These are phyloP conservation scores for Cotesia congregata DNA, from an alignment of 2,888 invertebrate species.

Conservation along the genomic window DNA sequence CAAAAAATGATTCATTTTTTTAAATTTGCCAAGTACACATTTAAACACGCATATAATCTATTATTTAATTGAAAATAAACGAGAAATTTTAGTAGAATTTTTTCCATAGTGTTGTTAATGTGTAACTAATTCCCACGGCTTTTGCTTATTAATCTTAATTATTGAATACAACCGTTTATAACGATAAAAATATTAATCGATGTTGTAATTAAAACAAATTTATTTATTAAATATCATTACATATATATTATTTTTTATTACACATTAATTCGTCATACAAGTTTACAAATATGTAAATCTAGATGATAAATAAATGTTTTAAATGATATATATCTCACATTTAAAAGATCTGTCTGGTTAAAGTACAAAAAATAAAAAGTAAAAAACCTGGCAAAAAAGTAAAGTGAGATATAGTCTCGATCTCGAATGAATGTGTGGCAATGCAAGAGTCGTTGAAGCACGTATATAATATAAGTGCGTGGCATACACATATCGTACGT, in stretches of 20 bases:
- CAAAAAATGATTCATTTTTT: too few relatives aligned
- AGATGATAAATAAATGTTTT: not conserved
- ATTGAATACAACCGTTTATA: too few relatives aligned
- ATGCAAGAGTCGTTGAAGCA: conserved; percentile 23
- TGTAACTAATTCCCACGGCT: too few relatives aligned
- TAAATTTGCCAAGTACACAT: too few relatives aligned
- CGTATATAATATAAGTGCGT: conserved; percentile 25
- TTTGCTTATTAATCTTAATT: too few relatives aligned
- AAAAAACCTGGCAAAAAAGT: not conserved
- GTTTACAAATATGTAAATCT: not conserved
- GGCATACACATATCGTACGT: conserved; percentile 16
- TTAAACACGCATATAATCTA: too few relatives aligned
- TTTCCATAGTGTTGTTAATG: too few relatives aligned
- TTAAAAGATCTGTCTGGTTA: not conserved
- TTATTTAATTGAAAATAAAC: too few relatives aligned
- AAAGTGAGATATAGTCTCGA: not conserved
- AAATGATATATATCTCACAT: not conserved
- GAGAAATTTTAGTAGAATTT: too few relatives aligned
- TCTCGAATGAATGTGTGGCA: conserved; percentile 7
- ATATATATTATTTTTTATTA: not conserved
- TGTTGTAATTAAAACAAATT: too few relatives aligned
- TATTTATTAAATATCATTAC: not conserved
- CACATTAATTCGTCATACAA: not conserved
- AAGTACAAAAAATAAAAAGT: not conserved
- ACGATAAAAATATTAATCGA: too few relatives aligned